phyloP scores from a whole-genome alignment of 2,888 invertebrate genomes.

The Campoletis raptor region DNA sequence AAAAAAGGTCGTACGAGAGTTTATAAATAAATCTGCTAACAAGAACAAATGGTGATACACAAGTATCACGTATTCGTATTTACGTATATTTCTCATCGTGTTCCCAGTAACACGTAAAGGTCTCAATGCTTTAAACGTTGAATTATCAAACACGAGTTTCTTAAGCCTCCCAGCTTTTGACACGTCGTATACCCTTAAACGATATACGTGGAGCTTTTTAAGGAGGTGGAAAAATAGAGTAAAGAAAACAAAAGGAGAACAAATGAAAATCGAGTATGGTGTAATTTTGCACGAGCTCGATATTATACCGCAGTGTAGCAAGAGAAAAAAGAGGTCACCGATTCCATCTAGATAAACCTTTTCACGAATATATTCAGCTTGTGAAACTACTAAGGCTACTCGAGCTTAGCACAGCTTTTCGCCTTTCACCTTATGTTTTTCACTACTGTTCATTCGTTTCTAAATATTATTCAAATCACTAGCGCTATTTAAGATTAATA shows the following conservation, averaged over 20 bases:
- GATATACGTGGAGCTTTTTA: not conserved
- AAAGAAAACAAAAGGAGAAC: conserved; percentile 31
- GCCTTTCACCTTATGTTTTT: not conserved
- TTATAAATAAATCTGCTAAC: conserved; percentile 61
- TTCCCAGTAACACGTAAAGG: conserved; percentile 22
- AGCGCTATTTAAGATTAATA: not conserved
- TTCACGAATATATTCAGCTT: conserved; percentile 5
- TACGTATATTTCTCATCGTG: not conserved
- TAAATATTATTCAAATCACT: not conserved
- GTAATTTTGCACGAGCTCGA: conserved; percentile 30
- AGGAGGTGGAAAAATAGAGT: conserved; percentile 1
- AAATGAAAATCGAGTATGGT: conserved; percentile 17
- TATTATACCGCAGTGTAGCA: conserved; percentile 17
- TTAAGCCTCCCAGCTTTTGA: not conserved
- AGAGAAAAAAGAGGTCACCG: conserved; percentile 10
- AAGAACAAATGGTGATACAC: conserved; percentile 57
- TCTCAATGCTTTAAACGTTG: conserved; percentile 1
- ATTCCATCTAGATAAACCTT: conserved; percentile 16
- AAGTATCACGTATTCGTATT: not conserved
- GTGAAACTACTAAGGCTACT: conserved; percentile 10
- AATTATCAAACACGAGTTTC: not conserved
- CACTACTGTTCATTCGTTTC: not conserved
- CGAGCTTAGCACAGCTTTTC: not conserved
- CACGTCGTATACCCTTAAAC: not conserved
- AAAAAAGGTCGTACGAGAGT: conserved; percentile 12